Evolutionary conservation across 2,888 invertebrate species (phyloP), one percentile per base, ranked within the genome.

Genomic region (Melieria picta): DNA sequence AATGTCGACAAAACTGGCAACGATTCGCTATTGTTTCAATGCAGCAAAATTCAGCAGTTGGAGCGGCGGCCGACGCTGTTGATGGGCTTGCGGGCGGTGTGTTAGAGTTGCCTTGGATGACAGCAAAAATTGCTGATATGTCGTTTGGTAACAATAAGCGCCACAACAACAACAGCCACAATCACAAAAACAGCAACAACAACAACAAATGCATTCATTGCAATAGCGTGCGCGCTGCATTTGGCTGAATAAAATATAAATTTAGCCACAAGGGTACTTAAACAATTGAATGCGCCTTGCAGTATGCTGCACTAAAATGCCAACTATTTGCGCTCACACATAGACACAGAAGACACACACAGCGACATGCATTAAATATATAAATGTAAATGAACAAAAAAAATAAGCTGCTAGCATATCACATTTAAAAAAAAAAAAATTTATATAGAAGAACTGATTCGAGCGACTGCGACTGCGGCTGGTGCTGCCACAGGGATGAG

Each of bases 211-310:
- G 30, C 30, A 30, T 30, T 30, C 30, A 30, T 30, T 30, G 30
- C 30, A 30, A 30, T 30, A 30, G 30, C 30, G 30, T 30, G 30
- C 30, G 30, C 30, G 30, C 30, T 30, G 30, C 30, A 30, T 30
- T 30, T 30, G 30, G 30, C 30, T 64, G 52, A 30, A 64, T 64
- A 64, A 64, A 50, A 57, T 65, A 57, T 65, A 65, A 65, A 57
- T 65, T 57, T 6, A n/a, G 65, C 65, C 57, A 13, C 47, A 45
- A 56, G 65, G 45, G 16, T 65, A 57, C 57, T 65, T 57, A 57
- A 65, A 47, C 65, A 57, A 65, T 65, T 57, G 16, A 13, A 57
- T 57, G 45, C 65, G 65, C 65, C 65, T 56, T 47, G 57, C 16
- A 57, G 47, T 65, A 57, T 56, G 57, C 57, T 47, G 56, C 46